Evolutionary conservation across 2,888 invertebrate species (phyloP).

Genomic region (Trissoscelio sp.): DNA sequence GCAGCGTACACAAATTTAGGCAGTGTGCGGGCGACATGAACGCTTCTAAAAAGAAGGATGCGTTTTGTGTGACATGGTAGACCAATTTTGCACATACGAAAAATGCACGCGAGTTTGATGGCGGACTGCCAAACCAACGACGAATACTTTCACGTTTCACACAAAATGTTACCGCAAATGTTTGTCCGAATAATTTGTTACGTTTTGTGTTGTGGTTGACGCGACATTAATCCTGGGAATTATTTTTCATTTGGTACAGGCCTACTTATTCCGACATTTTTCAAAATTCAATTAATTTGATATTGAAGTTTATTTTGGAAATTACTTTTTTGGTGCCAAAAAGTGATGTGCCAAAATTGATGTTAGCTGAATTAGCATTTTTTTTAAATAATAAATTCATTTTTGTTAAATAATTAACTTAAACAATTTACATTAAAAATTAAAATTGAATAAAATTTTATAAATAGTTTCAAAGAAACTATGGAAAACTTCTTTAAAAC

Average conservation of each 20-base stretch:
- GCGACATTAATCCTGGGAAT: slow-evolving; percentile 16
- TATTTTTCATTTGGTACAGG: slow-evolving; percentile 14
- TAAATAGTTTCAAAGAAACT: too few relatives aligned
- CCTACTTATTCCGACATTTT: background rate
- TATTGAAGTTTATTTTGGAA: too few relatives aligned
- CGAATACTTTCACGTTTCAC: slow-evolving; percentile 12
- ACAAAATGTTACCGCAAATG: slow-evolving; percentile 3
- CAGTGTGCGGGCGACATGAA: background rate
- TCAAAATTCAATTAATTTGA: too few relatives aligned
- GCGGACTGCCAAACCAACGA: slow-evolving; percentile 36
- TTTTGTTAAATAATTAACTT: too few relatives aligned
- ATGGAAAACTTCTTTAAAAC: too few relatives aligned
- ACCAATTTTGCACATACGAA: slow-evolving; percentile 18
- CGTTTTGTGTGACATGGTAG: slow-evolving; percentile 31
- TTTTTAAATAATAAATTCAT: too few relatives aligned
- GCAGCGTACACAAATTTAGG: slow-evolving; percentile 27
- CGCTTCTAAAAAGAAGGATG: slow-evolving; percentile 37
- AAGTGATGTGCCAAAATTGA: too few relatives aligned
- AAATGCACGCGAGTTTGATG: slow-evolving; percentile 14
- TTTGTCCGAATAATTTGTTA: slow-evolving; percentile 31
- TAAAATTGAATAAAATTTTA: too few relatives aligned
- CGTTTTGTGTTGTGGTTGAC: background rate
- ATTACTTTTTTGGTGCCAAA: too few relatives aligned
- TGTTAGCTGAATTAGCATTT: too few relatives aligned
- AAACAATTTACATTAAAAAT: too few relatives aligned